Conservation (phyloP, 2,888 invertebrate species). For the Morpho achilles region DNA sequence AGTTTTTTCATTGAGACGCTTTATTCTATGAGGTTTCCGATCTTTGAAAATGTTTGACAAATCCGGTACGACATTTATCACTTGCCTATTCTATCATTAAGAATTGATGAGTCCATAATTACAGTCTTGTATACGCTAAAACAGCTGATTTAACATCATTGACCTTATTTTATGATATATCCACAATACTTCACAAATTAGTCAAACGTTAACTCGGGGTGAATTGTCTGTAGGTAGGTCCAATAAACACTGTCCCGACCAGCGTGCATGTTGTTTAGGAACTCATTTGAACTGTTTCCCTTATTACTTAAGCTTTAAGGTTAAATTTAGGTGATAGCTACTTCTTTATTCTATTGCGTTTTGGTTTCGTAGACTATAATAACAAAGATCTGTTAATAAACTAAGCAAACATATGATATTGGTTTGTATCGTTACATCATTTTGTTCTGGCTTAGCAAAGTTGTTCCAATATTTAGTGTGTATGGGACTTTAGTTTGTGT, state of each 20-base stretch:
- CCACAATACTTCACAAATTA: constrained; percentile 75
- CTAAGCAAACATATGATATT: constrained; percentile 64
- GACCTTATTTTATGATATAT: constrained; percentile 55
- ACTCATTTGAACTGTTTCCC: constrained; percentile 17
- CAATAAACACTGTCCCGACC: constrained; percentile 70
- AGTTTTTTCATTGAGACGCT: no score
- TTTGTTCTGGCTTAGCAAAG: constrained; percentile 70
- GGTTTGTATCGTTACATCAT: constrained; percentile 70
- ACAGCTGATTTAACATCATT: constrained; percentile 54
- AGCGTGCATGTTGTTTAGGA: constrained; percentile 58
- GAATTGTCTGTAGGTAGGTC: constrained; percentile 71
- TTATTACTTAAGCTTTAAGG: constrained; percentile 14
- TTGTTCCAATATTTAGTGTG: constrained; percentile 70
- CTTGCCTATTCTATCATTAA: background rate
- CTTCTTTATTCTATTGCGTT: constrained; percentile 29
- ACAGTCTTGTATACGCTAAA: constrained; percentile 30
- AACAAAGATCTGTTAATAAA: constrained; percentile 73
- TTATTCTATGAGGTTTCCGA: background rate
- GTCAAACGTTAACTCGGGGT: constrained; percentile 71
- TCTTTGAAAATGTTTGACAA: background rate
- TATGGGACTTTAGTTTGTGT: constrained; percentile 67
- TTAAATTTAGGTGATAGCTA: constrained; percentile 6
- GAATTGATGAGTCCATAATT: constrained; percentile 2
- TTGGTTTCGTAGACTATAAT: constrained; percentile 28
- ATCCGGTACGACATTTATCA: background rate